Evolutionary conservation across 2,888 invertebrate species (phyloP), one percentile per base, ranked within the genome.

Genomic region (Pterobdella sp.): DNA sequence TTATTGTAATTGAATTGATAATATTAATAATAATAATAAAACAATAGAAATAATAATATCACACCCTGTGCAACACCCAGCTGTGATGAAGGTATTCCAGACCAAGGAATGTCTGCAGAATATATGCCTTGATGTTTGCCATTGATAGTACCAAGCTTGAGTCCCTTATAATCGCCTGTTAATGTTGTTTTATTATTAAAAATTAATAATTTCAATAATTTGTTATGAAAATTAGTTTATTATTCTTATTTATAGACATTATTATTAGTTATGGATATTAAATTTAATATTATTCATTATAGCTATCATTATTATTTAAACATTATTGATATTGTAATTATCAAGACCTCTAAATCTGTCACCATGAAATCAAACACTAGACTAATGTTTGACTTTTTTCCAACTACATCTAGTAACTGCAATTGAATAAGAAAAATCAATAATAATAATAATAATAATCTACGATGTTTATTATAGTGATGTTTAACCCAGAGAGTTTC

Each of bases 291-390:
- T 1, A 66, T 31, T n/a, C n/a, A n/a, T 42, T 42, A 14, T 7
- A 7, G 7, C 18, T 7, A 42, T 7, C 7, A 42, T 7, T 42
- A 42, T 42, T 42, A 18, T 18, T 42, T 14, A 14, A 14, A 42
- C 42, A 14, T 42, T 42, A 71, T n/a, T 64, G 22, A 14, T 42
- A 71, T n/a, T 64, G 22, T n/a, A 60, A 14, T 60, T 31, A 34
- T 14, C n/a, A 34, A 22, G 29, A 94, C 92, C 87, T 99, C 98
- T 79, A 98, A 86, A 85, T 98, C 98, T 49, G 97, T 97, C 82
- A 97, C 95, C 97, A 99, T 97, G 81, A 95, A 98, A 84, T 99
- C 98, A 86, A 98, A 96, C 0, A 98, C 98, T 74, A 98, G 85
- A 31, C 96, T 97, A 31, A 98, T 92, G 87, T 96, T 97, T 26